phyloP scores from a whole-genome alignment of 2,113 vertebrate species.

The Mixornis gularis region DNA sequence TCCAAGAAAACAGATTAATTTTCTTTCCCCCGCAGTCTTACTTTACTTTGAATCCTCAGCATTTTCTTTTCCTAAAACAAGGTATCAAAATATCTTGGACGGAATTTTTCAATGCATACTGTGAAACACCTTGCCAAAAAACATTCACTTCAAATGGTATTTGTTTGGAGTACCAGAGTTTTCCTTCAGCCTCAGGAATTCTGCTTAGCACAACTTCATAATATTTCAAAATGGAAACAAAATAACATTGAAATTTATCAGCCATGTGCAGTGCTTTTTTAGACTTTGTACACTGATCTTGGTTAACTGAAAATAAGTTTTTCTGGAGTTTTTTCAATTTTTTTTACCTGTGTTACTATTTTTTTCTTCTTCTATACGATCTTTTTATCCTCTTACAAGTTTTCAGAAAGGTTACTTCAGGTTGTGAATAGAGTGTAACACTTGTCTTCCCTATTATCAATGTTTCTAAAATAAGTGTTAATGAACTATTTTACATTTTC shows the following conservation, averaged over 20 bases:
- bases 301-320: not conserved
- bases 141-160: constrained; percentile 48
- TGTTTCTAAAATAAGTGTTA: not conserved
- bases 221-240: constrained; percentile 34
- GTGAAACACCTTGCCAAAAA: constrained; percentile 46
- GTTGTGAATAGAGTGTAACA: not conserved
- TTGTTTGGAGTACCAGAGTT: constrained; percentile 63
- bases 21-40: constrained; percentile 15
- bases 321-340: not conserved
- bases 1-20: constrained; percentile 49
- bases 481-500: not conserved
- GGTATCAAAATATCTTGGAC: constrained; percentile 57
- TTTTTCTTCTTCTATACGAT: not conserved
- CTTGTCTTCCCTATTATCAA: not conserved
- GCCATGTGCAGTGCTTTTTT: not conserved
- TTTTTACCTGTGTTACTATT: not conserved
- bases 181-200: constrained; percentile 59
- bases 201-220: constrained; percentile 25
- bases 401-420: not conserved
- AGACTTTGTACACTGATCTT: not conserved
- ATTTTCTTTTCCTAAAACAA: constrained; percentile 59
- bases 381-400: not conserved
- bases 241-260: constrained; percentile 15
- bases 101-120: constrained; percentile 33
- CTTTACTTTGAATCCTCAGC: constrained; percentile 53